Evolutionary conservation across 2,113 vertebrate species (phyloP), one percentile per base, ranked within the genome.

Genomic region (Platysteira castanea): DNA sequence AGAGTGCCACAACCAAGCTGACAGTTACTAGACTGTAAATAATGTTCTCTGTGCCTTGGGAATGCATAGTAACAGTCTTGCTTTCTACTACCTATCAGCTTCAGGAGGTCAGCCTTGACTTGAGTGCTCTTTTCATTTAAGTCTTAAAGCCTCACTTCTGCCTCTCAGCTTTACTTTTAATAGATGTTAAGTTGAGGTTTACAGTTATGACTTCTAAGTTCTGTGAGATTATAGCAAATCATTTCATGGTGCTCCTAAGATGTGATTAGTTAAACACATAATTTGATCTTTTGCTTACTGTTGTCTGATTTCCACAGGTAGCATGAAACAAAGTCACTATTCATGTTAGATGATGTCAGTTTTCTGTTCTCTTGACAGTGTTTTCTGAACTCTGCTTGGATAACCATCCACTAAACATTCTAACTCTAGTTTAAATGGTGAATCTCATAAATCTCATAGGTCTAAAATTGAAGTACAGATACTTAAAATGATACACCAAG

Each of bases 81-180:
- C 22, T 71, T 59, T 53, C 56, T 88, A 46, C 42, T 67, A 37
- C 35, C 35, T 57, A 63, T 63, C 60, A 87, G 59, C 81, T 78
- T 81, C 77, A 84, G 37, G 41, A 70, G 20, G 23, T 56, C 41
- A 57, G 59, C 18, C 20, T 60, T 56, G 37, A 61, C 15, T 57
- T 2, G 2, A 74, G 70, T 3, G 13, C 0, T 13, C 33, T 74
- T 57, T 69, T 74, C 0, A 0, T 52, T 94, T 78, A 39, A 46
- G 76, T 77, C 22, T 87, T 87, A 60, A 78, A 93, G 64, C 11
- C 41, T 89, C 44, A 21, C 41, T 70, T 84, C 54, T 74, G 35
- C n/a, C 33, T 88, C 37, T 85, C 46, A 47, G 57, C 37, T 92
- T 88, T 61, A 49, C 17, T 91, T 73, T 65, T 87, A 39, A 63